phyloP scores from a whole-genome alignment of 2,888 invertebrate genomes.

The Lepetodrilus schrolli region DNA sequence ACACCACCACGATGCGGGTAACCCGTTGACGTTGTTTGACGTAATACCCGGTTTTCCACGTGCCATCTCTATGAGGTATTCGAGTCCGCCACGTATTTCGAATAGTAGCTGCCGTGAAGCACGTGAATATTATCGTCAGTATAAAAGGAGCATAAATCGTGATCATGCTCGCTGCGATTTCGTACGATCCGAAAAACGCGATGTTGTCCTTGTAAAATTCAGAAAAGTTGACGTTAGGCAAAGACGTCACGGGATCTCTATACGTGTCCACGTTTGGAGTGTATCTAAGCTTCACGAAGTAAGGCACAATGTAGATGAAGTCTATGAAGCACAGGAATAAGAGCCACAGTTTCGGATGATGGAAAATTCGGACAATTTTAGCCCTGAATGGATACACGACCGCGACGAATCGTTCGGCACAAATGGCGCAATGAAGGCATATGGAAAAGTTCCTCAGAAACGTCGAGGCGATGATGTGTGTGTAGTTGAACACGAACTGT shows the following conservation, averaged over 20 bases:
- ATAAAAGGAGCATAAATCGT: not conserved
- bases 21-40: not conserved
- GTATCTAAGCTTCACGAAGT: not conserved
- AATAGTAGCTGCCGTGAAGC: not conserved
- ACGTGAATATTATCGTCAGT: not conserved
- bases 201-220: not conserved
- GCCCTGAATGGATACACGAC: not conserved
- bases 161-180: not conserved
- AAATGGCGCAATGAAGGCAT: not conserved
- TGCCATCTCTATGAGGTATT: not conserved
- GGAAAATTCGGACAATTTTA: not conserved
- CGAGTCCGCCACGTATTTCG: not conserved
- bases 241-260: not conserved
- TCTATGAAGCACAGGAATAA: not conserved
- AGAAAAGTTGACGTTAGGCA: not conserved
- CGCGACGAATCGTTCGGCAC: not conserved
- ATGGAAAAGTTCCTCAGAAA: not conserved
- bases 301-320: not conserved
- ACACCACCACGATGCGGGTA: not conserved
- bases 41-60: not conserved
- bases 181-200: not conserved
- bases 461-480: not conserved
- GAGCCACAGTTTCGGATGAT: not conserved
- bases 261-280: not conserved
- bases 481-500: not conserved